A percentile compares a stretch with the other conserved stretches of the same genome.
phyloP scores from a whole-genome alignment of 2,113 vertebrate genomes.

The Petroica traversi region DNA sequence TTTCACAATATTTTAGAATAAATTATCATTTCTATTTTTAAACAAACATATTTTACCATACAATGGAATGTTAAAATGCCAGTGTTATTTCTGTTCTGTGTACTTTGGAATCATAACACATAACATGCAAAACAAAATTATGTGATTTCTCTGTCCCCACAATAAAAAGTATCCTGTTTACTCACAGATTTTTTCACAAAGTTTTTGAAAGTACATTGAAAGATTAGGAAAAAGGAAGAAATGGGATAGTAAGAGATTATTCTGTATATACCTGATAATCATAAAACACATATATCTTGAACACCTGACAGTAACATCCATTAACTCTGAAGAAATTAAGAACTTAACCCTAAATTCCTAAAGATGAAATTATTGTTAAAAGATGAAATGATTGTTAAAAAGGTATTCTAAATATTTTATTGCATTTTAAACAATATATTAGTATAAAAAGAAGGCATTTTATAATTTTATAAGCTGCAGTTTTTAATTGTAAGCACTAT shows the following conservation, averaged over 20 bases:
- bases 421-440: neutral
- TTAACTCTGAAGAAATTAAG: neutral
- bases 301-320: neutral
- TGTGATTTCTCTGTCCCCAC: neutral
- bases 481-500: neutral
- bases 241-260: neutral
- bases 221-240: neutral
- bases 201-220: neutral
- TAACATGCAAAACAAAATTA: neutral
- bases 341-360: neutral
- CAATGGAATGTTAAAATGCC: neutral
- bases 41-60: neutral
- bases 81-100: neutral
- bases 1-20: slow-evolving; percentile 21
- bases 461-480: neutral
- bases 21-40: neutral
- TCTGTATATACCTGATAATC: neutral
- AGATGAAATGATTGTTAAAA: neutral
- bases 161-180: slow-evolving; percentile 14
- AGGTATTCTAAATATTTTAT: neutral
- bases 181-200: neutral
- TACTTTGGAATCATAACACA: slow-evolving; percentile 20
- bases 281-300: neutral
- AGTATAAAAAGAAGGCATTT: neutral
- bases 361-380: neutral